Evolutionary conservation across 1,140 invertebrate species (phyloP).

Genomic region (Ruditapes philippinarum): DNA sequence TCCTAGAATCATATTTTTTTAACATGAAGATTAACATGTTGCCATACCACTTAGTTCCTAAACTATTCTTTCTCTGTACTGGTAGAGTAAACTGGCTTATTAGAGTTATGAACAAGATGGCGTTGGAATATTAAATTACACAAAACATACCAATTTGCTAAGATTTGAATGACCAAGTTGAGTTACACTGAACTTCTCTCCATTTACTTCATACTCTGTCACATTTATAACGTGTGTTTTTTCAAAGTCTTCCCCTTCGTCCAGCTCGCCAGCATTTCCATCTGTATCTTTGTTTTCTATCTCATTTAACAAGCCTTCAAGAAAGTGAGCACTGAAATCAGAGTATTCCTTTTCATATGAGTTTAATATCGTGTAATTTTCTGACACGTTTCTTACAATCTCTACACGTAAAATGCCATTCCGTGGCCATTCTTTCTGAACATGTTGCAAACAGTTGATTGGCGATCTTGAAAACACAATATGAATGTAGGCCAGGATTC

Average conservation of each 20-base stretch:
- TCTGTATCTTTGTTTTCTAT: background rate
- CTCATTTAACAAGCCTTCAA: constrained; percentile 62
- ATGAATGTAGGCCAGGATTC: constrained; percentile 97
- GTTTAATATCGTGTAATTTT: constrained; percentile 85
- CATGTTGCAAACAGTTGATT: constrained; percentile 96
- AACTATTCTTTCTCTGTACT: too few species aligned
- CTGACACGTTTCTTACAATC: constrained; percentile 92
- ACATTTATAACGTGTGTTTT: background rate
- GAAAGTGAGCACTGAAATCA: constrained; percentile 74
- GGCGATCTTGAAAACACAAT: constrained; percentile 97
- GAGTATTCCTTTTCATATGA: constrained; percentile 86
- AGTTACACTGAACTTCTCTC: background rate
- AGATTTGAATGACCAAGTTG: background rate
- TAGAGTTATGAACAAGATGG: too few species aligned
- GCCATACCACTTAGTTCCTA: too few species aligned
- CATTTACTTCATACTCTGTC: background rate
- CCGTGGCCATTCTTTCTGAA: constrained; percentile 96
- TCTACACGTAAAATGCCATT: constrained; percentile 99
- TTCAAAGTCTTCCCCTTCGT: constrained; percentile 35
- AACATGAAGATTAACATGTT: too few species aligned
- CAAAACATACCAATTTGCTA: constrained; percentile 25
- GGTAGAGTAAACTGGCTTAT: too few species aligned
- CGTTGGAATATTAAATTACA: too few species aligned
- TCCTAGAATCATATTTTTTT: too few species aligned
- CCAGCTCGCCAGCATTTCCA: too few species aligned